Evolutionary conservation across 2,888 invertebrate genomes (phyloP).

Genomic region (Orthonevra nobilis): DNA sequence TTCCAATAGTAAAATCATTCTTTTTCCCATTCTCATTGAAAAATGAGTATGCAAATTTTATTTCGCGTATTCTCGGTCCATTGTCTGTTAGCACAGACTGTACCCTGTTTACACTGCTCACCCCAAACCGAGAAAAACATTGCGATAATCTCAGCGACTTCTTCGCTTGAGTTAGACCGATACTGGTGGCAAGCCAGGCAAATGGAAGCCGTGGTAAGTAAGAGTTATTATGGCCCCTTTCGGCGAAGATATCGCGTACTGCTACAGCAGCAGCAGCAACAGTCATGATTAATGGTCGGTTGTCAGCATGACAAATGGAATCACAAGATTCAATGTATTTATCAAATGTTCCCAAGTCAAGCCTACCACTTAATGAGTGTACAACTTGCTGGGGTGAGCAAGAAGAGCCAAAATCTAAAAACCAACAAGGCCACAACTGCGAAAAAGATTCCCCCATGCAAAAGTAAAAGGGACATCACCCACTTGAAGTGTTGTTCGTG

Average conservation of each 20-base stretch:
- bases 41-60: too few relatives aligned
- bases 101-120: slow-evolving; percentile 16
- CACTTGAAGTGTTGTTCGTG: neutral
- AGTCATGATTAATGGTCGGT: slow-evolving; percentile 75
- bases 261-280: slow-evolving; percentile 40
- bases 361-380: slow-evolving; percentile 50
- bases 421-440: slow-evolving; percentile 42
- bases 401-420: slow-evolving; percentile 10
- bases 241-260: slow-evolving; percentile 57
- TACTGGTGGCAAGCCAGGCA: slow-evolving; percentile 8
- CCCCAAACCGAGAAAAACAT: slow-evolving; percentile 20
- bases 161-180: slow-evolving; percentile 43
- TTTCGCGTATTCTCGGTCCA: too few relatives aligned
- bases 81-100: slow-evolving; percentile 38
- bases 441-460: slow-evolving; percentile 37
- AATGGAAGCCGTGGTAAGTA: slow-evolving; percentile 32
- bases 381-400: neutral
- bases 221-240: slow-evolving; percentile 59
- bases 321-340: slow-evolving; percentile 74
- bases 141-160: slow-evolving; percentile 55
- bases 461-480: slow-evolving; percentile 41
- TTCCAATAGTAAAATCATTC: too few relatives aligned
- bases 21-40: too few relatives aligned
- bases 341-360: slow-evolving; percentile 72
- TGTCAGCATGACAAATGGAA: slow-evolving; percentile 75